Conservation (phyloP, 2,113 vertebrate genomes). For the Platysternon megacephalum region DNA sequence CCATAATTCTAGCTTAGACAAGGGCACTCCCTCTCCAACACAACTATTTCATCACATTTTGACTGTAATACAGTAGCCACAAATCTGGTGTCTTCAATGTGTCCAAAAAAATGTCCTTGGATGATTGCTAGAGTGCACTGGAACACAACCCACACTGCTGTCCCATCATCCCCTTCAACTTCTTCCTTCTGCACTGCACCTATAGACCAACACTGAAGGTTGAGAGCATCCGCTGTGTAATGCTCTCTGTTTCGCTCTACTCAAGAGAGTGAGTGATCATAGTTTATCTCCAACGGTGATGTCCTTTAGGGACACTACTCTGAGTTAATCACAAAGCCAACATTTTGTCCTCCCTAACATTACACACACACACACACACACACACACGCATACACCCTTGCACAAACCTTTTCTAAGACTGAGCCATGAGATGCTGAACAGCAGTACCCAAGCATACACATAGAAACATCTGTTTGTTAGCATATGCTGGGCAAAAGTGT, state of each 20-base stretch:
- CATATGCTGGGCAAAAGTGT: background rate
- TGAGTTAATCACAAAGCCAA: background rate
- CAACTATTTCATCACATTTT: background rate
- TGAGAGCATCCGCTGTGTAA: background rate
- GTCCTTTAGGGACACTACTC: background rate
- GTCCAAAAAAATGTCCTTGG: background rate
- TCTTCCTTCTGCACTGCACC: background rate
- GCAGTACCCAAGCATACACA: background rate
- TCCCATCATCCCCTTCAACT: background rate
- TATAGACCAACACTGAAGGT: accelerated
- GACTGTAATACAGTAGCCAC: background rate
- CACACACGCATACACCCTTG: too few relatives aligned
- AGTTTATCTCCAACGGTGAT: background rate
- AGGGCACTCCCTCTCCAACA: background rate
- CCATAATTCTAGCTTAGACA: background rate
- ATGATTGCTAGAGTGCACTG: background rate
- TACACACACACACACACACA: too few relatives aligned
- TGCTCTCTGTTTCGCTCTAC: background rate
- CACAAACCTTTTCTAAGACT: background rate
- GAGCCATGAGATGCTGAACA: background rate
- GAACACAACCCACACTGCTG: background rate
- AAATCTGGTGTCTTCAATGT: background rate
- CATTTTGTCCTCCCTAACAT: background rate
- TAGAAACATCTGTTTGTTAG: background rate
- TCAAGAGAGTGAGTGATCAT: background rate